Evolutionary conservation across 2,113 vertebrate genomes (phyloP), one percentile per base, ranked within the genome.

Genomic region (Calyptommatus sinebrachiatus): DNA sequence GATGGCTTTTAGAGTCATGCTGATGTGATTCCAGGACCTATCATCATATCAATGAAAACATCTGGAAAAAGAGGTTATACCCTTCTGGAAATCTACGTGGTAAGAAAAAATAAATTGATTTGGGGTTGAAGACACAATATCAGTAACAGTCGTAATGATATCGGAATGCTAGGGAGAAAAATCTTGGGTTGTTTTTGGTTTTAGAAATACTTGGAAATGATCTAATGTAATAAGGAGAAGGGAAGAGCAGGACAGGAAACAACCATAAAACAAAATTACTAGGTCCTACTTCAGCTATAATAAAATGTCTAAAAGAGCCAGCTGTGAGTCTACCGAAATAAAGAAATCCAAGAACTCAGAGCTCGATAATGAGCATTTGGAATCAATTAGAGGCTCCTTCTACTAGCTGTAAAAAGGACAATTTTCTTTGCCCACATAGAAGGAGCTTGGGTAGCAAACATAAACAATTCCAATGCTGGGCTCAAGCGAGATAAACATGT

Each of bases 351-450:
- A 83, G 26, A 75, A 84, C 84, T 74, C 80, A 89, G 93, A 93
- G 85, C 82, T 92, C 89, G 84, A 88, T 81, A 88, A 81, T 71
- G 86, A 90, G 90, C 93, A 96, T 94, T 75, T 96, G 94, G 91
- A 92, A 96, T 76, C 86, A 86, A 95, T 95, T 83, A 92, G 79
- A 88, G 79, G 84, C 91, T 29, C 11, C 89, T 89, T 81, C 77
- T 85, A 88, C 83, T 75, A 90, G 83, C 67, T 83, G 86, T 85
- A 89, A 92, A 85, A 86, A 73, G 87, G 83, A 79, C 86, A 0
- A 14, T 75, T 16, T 57, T 76, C 41, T 82, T 84, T 80, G 71
- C 85, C 84, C 73, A 76, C 70, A 57, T 14, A 75, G 41, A 71
- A 73, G 28, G 68, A 66, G 31, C 80, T 24, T 65, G 41, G 75